Percentiles rank a stretch among this genome's conserved stretches.
phyloP scores from a whole-genome alignment of 2,113 vertebrate species.

The Steatornis caripensis region DNA sequence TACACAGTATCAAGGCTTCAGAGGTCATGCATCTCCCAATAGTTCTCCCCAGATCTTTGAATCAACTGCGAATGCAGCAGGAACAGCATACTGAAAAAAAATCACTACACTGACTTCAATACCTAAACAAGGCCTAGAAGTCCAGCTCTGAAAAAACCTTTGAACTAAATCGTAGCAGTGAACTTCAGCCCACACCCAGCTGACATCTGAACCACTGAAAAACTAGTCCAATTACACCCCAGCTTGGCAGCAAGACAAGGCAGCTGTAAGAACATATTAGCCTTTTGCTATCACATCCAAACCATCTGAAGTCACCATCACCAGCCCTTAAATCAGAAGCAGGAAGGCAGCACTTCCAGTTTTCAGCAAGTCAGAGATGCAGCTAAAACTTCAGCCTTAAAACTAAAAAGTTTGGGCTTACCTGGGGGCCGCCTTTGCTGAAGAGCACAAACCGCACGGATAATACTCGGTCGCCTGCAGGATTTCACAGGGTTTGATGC shows the following conservation, averaged over 20 bases:
- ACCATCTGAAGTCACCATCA: neutral
- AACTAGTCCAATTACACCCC: constrained; percentile 14
- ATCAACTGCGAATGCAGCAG: neutral
- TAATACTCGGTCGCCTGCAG: neutral
- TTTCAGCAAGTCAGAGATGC: neutral
- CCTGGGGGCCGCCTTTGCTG: neutral
- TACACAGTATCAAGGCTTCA: neutral
- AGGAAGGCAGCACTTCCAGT: neutral
- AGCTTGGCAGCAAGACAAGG: neutral
- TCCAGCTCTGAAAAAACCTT: constrained; percentile 28
- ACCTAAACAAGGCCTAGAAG: constrained; percentile 1
- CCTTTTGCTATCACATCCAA: constrained; percentile 18
- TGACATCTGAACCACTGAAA: constrained; percentile 44
- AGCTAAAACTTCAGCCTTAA: neutral
- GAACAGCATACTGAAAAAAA: neutral
- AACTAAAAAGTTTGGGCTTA: neutral
- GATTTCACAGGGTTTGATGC: neutral
- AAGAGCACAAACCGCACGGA: neutral
- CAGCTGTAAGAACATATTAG: neutral
- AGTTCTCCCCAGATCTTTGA: neutral
- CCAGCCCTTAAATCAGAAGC: neutral
- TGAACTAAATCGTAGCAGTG: constrained; percentile 42
- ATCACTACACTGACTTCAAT: constrained; percentile 22
- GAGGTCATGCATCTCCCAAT: neutral
- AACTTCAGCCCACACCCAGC: constrained; percentile 29